These are phyloP conservation scores for Myiozetetes cayanensis DNA, from an alignment of 2,113 vertebrate species.

Conservation along the genomic window DNA sequence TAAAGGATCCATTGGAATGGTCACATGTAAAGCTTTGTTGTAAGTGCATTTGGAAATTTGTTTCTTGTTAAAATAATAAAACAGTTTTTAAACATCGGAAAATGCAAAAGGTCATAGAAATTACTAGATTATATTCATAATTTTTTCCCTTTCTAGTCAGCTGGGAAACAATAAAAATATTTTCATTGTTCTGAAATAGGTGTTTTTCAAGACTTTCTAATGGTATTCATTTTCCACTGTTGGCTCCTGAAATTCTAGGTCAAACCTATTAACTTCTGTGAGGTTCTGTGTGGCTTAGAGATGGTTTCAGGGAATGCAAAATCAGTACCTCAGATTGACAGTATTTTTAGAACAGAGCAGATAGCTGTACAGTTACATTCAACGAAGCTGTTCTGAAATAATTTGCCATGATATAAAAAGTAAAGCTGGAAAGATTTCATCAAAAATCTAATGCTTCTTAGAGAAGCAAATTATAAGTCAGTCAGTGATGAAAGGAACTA, in stretches of 20 bases:
- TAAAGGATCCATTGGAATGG: neutral
- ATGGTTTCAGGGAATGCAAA: slow-evolving; percentile 5
- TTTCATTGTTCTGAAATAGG: slow-evolving; percentile 29
- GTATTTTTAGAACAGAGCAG: neutral
- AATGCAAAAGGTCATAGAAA: neutral
- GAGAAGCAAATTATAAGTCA: neutral
- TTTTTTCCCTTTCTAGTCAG: neutral
- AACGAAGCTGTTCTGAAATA: neutral
- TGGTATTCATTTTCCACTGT: slow-evolving; percentile 3
- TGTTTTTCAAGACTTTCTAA: slow-evolving; percentile 29
- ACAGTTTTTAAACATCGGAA: neutral
- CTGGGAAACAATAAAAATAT: neutral
- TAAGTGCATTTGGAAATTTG: neutral
- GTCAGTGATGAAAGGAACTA: neutral
- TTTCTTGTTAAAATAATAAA: neutral
- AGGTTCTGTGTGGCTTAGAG: neutral
- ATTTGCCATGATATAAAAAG: neutral
- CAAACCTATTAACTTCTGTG: slow-evolving; percentile 44
- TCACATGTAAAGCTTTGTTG: neutral
- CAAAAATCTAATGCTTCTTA: neutral
- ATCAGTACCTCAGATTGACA: neutral
- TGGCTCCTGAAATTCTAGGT: slow-evolving; percentile 43
- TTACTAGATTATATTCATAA: neutral
- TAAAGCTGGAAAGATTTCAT: neutral
- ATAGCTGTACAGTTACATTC: neutral